These are phyloP conservation scores for human DNA, from an alignment of 2,113 vertebrate genomes.

Conservation along the genomic window DNA sequence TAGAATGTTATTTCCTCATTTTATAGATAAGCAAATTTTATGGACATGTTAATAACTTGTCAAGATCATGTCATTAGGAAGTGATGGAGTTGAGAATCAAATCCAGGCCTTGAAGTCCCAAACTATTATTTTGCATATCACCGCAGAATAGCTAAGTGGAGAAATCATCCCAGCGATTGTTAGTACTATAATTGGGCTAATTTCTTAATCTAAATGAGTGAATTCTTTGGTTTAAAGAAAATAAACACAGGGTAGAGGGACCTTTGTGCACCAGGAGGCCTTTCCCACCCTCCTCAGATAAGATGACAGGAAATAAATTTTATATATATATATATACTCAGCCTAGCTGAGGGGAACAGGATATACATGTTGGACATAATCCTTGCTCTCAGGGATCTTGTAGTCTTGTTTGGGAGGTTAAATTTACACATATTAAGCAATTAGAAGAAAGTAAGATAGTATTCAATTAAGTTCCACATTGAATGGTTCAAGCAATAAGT, in stretches of 20 bases:
- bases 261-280: not conserved
- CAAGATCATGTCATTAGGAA: not conserved
- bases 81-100: not conserved
- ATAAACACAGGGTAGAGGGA: not conserved
- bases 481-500: not conserved
- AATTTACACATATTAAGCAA: not conserved
- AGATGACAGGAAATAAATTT: not conserved
- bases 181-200: not conserved
- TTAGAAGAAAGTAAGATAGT: not conserved
- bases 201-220: not conserved
- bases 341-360: not conserved
- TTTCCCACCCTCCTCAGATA: not conserved
- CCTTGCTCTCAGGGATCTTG: not conserved
- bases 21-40: not conserved
- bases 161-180: not conserved
- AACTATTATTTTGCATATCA: not conserved
- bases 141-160: not conserved
- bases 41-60: not conserved
- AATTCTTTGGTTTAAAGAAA: not conserved
- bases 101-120: not conserved
- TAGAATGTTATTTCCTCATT: not conserved
- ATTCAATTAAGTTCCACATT: conserved; percentile 16
- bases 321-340: too few species aligned
- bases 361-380: not conserved
- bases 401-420: not conserved